Conservation (phyloP, 2,888 invertebrate genomes). For the Neoaliturus tenellus region DNA sequence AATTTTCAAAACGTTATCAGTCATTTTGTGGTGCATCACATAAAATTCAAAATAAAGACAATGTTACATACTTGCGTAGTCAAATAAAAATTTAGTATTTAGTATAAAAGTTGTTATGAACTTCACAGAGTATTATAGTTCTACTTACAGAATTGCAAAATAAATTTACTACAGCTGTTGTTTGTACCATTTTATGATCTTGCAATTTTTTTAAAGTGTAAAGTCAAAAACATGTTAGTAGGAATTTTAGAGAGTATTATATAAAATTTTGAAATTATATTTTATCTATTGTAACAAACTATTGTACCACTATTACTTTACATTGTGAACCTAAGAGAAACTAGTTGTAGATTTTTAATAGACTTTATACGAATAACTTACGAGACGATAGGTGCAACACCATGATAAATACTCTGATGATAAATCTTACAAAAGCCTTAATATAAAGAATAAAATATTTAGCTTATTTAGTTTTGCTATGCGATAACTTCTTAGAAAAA, state of each 20-base stretch:
- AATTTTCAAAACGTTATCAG: too few species aligned
- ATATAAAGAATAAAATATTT: constrained; percentile 9
- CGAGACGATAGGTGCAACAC: neutral
- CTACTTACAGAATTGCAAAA: too few species aligned
- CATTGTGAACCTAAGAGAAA: neutral
- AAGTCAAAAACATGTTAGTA: neutral
- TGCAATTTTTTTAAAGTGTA: neutral
- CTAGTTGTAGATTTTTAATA: neutral
- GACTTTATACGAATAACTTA: neutral
- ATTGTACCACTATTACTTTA: neutral
- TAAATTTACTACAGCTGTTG: neutral
- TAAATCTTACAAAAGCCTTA: constrained; percentile 29
- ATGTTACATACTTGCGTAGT: too few species aligned
- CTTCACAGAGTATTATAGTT: too few species aligned
- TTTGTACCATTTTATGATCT: neutral
- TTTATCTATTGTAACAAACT: neutral
- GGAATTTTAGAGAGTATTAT: neutral
- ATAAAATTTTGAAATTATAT: neutral
- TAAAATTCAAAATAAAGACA: too few species aligned
- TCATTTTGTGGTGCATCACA: too few species aligned
- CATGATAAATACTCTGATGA: neutral
- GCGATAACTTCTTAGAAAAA: constrained; percentile 11
- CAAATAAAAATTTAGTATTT: too few species aligned
- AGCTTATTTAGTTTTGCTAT: constrained; percentile 32
- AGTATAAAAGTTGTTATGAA: too few species aligned